Base-by-base conservation (phyloP, 1,140 invertebrate genomes). In the Metopolophium dirhodum region DNA sequence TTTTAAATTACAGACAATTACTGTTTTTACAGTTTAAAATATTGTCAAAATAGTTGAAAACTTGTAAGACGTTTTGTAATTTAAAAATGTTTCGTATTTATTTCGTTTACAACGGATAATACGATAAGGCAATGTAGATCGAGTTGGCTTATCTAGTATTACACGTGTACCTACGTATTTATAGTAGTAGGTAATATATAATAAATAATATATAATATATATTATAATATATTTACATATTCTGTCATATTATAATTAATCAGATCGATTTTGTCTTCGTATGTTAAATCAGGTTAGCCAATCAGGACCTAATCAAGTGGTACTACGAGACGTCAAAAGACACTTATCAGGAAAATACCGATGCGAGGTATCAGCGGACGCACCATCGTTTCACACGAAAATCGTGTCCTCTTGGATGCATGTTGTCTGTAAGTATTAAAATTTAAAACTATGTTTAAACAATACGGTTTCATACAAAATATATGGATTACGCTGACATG, bases 291-390 rank as follows among this genome's bases (percentile, higher is more conserved):
- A 97, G 96, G 95, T 97, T 86, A 96, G 96, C 77, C 96, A 96
- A 94, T 97, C 96, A 20, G 96, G 96, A 54, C 95, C 96, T 0
- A 96, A 97, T 94, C 96, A 96, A 91, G 96, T 98, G 26, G 96
- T 97, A 45, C 95, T 98, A 57, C 95, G 96, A 49, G 96, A 97
- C 93, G 96, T 97, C 4, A 96, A 96, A 83, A 95, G 96, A 22
- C 96, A 96, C 91, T 96, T 97, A 57, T 96, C 96, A 90, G 97
- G 97, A 0, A 95, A 95, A 93, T 98, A 97, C 95, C 97, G 96
- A 94, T 98, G 98, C 95, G 98, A 98, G 95, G 97, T 98, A 93
- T 98, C 97, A 2, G 97, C 97, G 2, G 98, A 98, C 95, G 97
- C 97, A 26, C 98, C 98, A 3, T 97, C 97, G 83, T 98, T 98